These are phyloP conservation scores for Lordiphosa clarofinis DNA, from an alignment of 1,140 invertebrate species.

Conservation along the genomic window DNA sequence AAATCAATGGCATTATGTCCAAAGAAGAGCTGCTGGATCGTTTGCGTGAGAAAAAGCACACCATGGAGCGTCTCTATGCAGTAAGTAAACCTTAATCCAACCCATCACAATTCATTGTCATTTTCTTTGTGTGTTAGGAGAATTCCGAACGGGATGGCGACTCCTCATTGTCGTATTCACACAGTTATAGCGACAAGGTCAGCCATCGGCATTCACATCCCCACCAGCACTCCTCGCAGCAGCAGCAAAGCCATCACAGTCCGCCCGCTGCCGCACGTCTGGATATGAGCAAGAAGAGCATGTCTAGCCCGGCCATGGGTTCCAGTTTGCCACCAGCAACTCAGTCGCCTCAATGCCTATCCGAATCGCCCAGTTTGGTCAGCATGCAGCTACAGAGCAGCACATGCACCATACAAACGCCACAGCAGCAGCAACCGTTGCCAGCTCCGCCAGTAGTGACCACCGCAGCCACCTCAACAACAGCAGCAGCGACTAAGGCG, in stretches of 20 bases:
- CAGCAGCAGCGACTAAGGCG: constrained; percentile 33
- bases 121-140: constrained; percentile 34
- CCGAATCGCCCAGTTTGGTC: constrained; percentile 76
- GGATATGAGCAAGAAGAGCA: constrained; percentile 75
- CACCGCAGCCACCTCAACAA: constrained; percentile 21
- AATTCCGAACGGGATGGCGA: constrained; percentile 69
- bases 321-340: constrained; percentile 22
- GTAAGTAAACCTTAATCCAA: constrained; percentile 25
- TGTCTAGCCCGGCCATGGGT: constrained; percentile 75
- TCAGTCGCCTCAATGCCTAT: constrained; percentile 42
- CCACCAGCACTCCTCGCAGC: constrained; percentile 31
- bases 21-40: constrained; percentile 84
- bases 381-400: constrained; percentile 63
- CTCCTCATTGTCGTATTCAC: constrained; percentile 73
- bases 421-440: constrained; percentile 55
- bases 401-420: constrained; percentile 72
- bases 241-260: constrained; percentile 51
- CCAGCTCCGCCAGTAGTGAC: constrained; percentile 28
- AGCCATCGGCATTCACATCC: constrained; percentile 56
- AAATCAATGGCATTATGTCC: constrained; percentile 80
- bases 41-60: constrained; percentile 84
- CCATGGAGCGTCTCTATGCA: constrained; percentile 79
- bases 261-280: constrained; percentile 63
- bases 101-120: neutral
- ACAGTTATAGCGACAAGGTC: constrained; percentile 67